Conservation (phyloP, 2,888 invertebrate species). For the Acleris emargana region DNA sequence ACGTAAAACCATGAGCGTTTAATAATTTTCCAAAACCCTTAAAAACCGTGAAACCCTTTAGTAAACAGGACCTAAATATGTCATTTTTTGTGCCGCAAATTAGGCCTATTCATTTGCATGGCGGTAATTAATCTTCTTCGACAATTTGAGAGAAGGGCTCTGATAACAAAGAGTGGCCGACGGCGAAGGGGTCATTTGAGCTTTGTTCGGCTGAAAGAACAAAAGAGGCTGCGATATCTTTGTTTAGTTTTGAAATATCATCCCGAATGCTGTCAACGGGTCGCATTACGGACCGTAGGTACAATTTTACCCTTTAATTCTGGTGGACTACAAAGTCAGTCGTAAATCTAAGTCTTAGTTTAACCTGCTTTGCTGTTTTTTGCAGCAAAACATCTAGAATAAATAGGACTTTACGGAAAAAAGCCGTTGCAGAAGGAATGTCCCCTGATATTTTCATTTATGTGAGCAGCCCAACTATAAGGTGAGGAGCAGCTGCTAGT, state of each 20-base stretch:
- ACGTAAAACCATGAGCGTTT: neutral
- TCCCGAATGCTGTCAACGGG: constrained; percentile 55
- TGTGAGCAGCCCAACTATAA: too few species aligned
- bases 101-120: constrained; percentile 57
- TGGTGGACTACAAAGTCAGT: neutral
- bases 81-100: constrained; percentile 30
- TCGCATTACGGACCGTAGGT: constrained; percentile 18
- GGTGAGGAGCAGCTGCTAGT: too few species aligned
- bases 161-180: constrained; percentile 62
- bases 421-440: too few species aligned
- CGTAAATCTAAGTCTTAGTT: constrained; percentile 4
- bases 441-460: too few species aligned
- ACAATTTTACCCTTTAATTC: constrained; percentile 22
- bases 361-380: constrained; percentile 1
- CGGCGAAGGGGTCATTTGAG: constrained; percentile 68
- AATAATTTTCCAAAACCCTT: constrained; percentile 1
- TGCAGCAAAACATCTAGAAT: too few species aligned
- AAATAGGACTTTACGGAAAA: too few species aligned
- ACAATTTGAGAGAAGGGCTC: constrained; percentile 61
- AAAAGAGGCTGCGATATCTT: constrained; percentile 59
- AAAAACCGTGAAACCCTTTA: constrained; percentile 1
- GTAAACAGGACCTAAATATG: constrained; percentile 25
- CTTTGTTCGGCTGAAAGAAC: constrained; percentile 63
- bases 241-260: constrained; percentile 71
- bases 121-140: constrained; percentile 72